phyloP scores from a whole-genome alignment of 2,113 vertebrate genomes.

The Rhipidura dahli region DNA sequence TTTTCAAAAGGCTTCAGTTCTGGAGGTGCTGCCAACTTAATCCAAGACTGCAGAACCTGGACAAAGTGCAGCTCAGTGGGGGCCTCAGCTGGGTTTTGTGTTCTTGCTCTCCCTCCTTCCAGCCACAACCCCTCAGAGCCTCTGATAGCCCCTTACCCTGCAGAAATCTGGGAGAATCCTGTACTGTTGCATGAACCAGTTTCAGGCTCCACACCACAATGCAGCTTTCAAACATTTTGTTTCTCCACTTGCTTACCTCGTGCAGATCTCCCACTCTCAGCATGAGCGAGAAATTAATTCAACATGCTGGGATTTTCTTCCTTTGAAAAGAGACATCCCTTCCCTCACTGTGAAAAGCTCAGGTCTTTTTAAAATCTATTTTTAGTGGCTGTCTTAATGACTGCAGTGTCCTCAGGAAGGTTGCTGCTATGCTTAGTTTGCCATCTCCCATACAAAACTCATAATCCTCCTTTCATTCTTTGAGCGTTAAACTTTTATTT shows the following conservation, averaged over 20 bases:
- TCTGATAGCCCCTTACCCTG: background rate
- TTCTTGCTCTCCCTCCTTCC: background rate
- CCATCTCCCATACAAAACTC: background rate
- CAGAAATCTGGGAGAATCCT: background rate
- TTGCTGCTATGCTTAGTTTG: background rate
- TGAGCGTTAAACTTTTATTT: background rate
- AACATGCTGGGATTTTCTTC: background rate
- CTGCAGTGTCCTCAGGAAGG: background rate
- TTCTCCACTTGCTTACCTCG: background rate
- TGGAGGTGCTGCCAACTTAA: background rate
- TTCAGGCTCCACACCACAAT: background rate
- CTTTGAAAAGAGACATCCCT: background rate
- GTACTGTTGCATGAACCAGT: background rate
- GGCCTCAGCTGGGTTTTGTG: background rate
- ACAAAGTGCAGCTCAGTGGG: background rate
- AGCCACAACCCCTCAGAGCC: background rate
- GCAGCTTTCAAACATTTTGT: background rate
- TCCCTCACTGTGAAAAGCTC: background rate
- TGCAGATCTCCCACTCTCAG: background rate
- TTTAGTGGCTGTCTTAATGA: background rate
- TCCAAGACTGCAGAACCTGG: background rate
- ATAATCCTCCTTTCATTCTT: background rate
- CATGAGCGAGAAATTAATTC: background rate
- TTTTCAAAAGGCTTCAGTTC: background rate
- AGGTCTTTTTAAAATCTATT: background rate